Percentiles rank a stretch among this genome's conserved stretches.
phyloP scores from a whole-genome alignment of 1,140 invertebrate genomes.

The Tigriopus japonicus region DNA sequence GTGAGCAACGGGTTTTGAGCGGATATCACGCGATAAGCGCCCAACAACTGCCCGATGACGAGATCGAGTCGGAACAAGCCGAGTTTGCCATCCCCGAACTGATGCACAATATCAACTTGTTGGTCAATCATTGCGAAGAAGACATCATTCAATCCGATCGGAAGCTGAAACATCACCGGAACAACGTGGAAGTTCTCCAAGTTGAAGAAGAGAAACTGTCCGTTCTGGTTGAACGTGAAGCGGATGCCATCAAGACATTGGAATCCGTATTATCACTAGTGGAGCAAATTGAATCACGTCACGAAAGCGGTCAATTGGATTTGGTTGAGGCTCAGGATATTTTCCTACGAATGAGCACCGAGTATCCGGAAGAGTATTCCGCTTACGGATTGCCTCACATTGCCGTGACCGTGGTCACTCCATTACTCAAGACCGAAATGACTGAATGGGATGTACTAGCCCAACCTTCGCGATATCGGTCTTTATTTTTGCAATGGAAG shows the following conservation, averaged over 20 bases:
- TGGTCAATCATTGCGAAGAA: conserved; percentile 84
- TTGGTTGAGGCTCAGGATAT: conserved; percentile 48
- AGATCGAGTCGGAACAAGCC: conserved; percentile 21
- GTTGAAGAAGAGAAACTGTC: conserved; percentile 53
- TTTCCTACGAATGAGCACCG: conserved; percentile 46
- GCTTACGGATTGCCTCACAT: conserved; percentile 31
- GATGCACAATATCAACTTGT: conserved; percentile 69
- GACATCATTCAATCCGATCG: conserved; percentile 78
- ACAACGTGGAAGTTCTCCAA: conserved; percentile 53
- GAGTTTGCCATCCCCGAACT: conserved; percentile 61
- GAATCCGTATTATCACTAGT: conserved; percentile 61
- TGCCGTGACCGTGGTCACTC: conserved; percentile 26
- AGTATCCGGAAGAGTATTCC: conserved; percentile 34
- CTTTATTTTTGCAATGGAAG: background rate
- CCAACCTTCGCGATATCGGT: background rate
- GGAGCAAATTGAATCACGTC: conserved; percentile 71
- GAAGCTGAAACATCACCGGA: conserved; percentile 48
- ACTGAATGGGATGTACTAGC: background rate
- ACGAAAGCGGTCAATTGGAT: conserved; percentile 46
- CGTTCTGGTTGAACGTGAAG: conserved; percentile 49
- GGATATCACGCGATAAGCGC: conserved; percentile 73
- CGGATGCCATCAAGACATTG: conserved; percentile 47
- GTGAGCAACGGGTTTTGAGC: conserved; percentile 74
- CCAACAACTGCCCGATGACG: conserved; percentile 36
- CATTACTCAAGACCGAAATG: conserved; percentile 15